Percentiles rank a stretch among this genome's conserved stretches.
phyloP scores from a whole-genome alignment of 2,888 invertebrate species.

The Aphelenchoides bicaudatus region DNA sequence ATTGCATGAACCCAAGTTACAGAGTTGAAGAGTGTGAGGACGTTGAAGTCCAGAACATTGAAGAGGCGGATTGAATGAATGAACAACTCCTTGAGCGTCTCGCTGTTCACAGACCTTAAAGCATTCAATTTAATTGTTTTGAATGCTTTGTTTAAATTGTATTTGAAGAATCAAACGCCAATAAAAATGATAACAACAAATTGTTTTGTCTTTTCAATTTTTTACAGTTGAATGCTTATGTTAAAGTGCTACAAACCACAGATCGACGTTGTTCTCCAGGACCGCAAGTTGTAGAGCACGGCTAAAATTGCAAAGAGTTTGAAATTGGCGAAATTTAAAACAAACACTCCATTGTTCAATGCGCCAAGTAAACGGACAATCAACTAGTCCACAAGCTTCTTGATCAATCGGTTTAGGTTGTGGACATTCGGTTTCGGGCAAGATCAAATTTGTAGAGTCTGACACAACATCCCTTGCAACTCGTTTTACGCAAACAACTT shows the following conservation, averaged over 20 bases:
- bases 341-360: slow-evolving; percentile 67
- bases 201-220: too few species aligned
- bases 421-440: slow-evolving; percentile 89
- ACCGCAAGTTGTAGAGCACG: slow-evolving; percentile 87
- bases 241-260: too few species aligned
- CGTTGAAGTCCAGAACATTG: slow-evolving; percentile 68
- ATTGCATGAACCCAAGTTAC: slow-evolving; percentile 66
- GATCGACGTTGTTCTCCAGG: slow-evolving; percentile 81
- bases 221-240: too few species aligned
- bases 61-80: slow-evolving; percentile 67
- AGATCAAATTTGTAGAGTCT: slow-evolving; percentile 81
- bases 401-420: slow-evolving; percentile 64
- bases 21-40: slow-evolving; percentile 76
- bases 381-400: slow-evolving; percentile 82
- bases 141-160: too few species aligned
- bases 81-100: slow-evolving; percentile 83
- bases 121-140: too few species aligned
- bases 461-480: slow-evolving; percentile 72
- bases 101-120: slow-evolving; percentile 87
- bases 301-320: too few species aligned
- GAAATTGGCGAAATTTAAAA: too few species aligned
- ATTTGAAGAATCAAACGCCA: too few species aligned
- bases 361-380: slow-evolving; percentile 86
- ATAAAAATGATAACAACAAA: too few species aligned
- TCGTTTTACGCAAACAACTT: slow-evolving; percentile 74